Evolutionary conservation across 1,140 invertebrate genomes (phyloP).

Genomic region (Zaprionus camerounensis): DNA sequence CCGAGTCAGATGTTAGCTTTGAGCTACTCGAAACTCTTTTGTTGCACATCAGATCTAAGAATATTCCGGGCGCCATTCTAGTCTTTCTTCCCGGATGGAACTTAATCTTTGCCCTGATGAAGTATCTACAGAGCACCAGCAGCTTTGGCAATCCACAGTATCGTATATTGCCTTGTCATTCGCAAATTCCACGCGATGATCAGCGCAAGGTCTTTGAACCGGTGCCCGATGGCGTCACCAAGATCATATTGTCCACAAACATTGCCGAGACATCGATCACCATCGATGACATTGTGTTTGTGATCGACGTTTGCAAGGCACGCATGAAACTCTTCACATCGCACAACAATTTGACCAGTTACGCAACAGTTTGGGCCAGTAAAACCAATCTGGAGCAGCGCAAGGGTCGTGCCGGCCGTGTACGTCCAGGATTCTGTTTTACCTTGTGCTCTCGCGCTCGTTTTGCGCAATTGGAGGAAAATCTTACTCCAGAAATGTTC

Average conservation of each 20-base stretch:
- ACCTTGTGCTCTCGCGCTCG: constrained; percentile 92
- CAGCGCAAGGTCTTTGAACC: constrained; percentile 94
- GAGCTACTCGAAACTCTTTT: constrained; percentile 95
- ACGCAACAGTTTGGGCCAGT: constrained; percentile 97
- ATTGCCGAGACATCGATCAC: constrained; percentile 98
- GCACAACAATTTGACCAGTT: constrained; percentile 97
- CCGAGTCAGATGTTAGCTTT: constrained; percentile 94
- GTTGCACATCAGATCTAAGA: constrained; percentile 89
- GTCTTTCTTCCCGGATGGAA: constrained; percentile 98
- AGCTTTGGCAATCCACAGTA: constrained; percentile 89
- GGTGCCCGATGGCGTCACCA: constrained; percentile 89
- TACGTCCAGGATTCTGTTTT: constrained; percentile 94
- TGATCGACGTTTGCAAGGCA: constrained; percentile 97
- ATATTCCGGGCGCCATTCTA: constrained; percentile 93
- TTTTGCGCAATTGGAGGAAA: constrained; percentile 92
- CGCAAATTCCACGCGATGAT: constrained; percentile 95
- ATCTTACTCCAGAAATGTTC: constrained; percentile 98
- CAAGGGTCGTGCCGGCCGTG: constrained; percentile 95
- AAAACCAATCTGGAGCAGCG: constrained; percentile 96
- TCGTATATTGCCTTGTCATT: constrained; percentile 93
- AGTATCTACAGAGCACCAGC: constrained; percentile 90
- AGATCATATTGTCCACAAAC: constrained; percentile 95
- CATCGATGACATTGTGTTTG: constrained; percentile 98
- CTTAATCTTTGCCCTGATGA: constrained; percentile 96
- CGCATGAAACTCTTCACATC: constrained; percentile 98